Percentiles rank a stretch among this genome's conserved stretches.
Evolutionary conservation across 2,888 invertebrate species (phyloP).

Genomic region (Mayetiola destructor): DNA sequence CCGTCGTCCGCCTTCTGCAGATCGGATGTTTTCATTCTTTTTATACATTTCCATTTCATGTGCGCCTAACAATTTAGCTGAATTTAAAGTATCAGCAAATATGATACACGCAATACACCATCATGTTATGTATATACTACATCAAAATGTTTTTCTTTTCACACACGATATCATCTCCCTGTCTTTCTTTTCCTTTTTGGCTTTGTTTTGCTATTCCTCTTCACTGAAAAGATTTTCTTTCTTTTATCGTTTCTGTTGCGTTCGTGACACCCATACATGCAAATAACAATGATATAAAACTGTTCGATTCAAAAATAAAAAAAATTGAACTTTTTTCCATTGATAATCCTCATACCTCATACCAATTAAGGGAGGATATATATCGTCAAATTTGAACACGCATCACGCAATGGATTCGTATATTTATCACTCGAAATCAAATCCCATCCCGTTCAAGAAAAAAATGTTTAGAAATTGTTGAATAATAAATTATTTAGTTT

Average conservation of each 20-base stretch:
- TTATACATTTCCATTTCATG: too few species aligned
- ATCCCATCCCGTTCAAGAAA: neutral
- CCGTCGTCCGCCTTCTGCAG: neutral
- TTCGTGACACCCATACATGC: neutral
- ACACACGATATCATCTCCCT: too few species aligned
- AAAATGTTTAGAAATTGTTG: slow-evolving; percentile 9
- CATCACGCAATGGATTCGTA: slow-evolving; percentile 10
- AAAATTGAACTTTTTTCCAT: neutral
- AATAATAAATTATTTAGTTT: slow-evolving; percentile 8
- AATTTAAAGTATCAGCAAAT: too few species aligned
- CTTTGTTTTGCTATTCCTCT: neutral
- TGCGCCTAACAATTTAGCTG: slow-evolving; percentile 1
- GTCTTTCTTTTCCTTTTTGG: neutral
- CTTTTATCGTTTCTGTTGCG: neutral
- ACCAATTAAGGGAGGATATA: too few species aligned
- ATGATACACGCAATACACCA: slow-evolving; percentile 1
- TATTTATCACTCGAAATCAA: slow-evolving; percentile 9
- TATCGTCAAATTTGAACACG: too few species aligned
- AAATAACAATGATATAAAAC: neutral
- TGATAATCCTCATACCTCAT: too few species aligned
- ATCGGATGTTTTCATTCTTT: too few species aligned
- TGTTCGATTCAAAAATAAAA: neutral
- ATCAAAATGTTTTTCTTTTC: neutral
- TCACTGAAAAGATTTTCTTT: neutral
- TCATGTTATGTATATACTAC: neutral